phyloP scores from a whole-genome alignment of 2,113 vertebrate species.

The Ochotona curzoniae region DNA sequence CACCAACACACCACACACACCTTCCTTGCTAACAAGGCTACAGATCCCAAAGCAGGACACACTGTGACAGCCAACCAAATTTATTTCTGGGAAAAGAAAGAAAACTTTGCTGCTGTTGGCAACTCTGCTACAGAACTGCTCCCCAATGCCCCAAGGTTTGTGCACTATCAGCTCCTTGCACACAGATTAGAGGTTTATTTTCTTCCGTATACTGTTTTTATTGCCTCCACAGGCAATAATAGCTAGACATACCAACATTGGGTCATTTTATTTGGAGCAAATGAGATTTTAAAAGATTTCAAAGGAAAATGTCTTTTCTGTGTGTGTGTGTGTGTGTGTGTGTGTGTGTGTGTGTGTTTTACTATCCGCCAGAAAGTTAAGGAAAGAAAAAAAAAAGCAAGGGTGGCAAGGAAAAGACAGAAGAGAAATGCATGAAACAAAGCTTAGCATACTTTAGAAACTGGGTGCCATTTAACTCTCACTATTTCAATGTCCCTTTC shows the following conservation, averaged over 20 bases:
- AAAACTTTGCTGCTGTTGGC: conserved; percentile 88
- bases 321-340: too few species aligned
- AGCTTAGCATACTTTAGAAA: conserved; percentile 10
- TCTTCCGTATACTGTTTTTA: conserved; percentile 81
- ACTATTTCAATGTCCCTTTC: conserved; percentile 45
- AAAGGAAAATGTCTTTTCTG: conserved; percentile 56
- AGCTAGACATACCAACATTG: conserved; percentile 71
- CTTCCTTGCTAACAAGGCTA: conserved; percentile 75
- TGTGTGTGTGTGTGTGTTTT: not conserved
- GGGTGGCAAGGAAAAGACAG: too few species aligned
- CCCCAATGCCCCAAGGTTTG: conserved; percentile 86
- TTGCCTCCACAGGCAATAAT: conserved; percentile 66
- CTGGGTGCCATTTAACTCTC: conserved; percentile 26
- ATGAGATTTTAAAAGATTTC: conserved; percentile 77
- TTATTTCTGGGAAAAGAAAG: conserved; percentile 85
- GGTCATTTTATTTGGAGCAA: conserved; percentile 66
- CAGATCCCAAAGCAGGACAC: conserved; percentile 76
- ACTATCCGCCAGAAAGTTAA: conserved; percentile 59
- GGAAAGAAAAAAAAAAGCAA: not conserved
- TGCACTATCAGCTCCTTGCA: conserved; percentile 86
- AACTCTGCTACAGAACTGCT: conserved; percentile 85
- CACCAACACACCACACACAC: conserved; percentile 32
- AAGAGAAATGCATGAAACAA: not conserved
- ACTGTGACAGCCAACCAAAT: conserved; percentile 83
- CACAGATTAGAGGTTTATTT: conserved; percentile 85